Evolutionary conservation across 2,113 vertebrate species (phyloP).

Genomic region (Anguilla japonica): DNA sequence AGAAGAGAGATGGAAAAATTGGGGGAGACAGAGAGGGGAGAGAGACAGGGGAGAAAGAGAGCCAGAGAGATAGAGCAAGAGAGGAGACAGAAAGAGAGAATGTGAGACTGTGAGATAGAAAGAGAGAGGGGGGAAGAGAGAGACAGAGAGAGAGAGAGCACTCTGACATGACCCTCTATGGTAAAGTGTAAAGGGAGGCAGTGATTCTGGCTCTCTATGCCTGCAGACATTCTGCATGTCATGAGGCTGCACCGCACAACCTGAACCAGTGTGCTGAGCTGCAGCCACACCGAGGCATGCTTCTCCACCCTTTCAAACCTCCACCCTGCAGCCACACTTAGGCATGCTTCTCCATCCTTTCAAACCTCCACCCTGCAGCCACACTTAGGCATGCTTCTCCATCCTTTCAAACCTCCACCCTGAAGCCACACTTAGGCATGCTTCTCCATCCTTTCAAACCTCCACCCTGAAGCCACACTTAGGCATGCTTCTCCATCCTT

Average conservation of each 20-base stretch:
- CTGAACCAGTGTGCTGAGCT: background rate
- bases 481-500: background rate
- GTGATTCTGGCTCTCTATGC: background rate
- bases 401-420: too few species aligned
- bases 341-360: too few species aligned
- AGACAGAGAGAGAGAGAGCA: slow-evolving; percentile 20
- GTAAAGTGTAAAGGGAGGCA: background rate
- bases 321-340: background rate
- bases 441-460: background rate
- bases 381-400: too few species aligned
- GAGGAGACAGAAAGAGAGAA: too few species aligned
- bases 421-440: background rate
- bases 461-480: background rate
- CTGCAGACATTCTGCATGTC: background rate
- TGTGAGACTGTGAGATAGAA: too few species aligned
- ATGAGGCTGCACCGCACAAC: background rate
- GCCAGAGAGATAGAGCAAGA: too few species aligned
- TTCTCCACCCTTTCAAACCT: too few species aligned
- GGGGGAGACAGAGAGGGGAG: too few species aligned
- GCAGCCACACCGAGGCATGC: background rate
- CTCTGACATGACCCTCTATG: background rate
- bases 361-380: background rate
- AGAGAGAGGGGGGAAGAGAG: slow-evolving; percentile 18
- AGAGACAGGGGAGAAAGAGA: slow-evolving; percentile 18
- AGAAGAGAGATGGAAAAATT: too few species aligned